These are phyloP conservation scores for Halictus ligatus DNA, from an alignment of 2,888 invertebrate genomes.

Conservation along the genomic window DNA sequence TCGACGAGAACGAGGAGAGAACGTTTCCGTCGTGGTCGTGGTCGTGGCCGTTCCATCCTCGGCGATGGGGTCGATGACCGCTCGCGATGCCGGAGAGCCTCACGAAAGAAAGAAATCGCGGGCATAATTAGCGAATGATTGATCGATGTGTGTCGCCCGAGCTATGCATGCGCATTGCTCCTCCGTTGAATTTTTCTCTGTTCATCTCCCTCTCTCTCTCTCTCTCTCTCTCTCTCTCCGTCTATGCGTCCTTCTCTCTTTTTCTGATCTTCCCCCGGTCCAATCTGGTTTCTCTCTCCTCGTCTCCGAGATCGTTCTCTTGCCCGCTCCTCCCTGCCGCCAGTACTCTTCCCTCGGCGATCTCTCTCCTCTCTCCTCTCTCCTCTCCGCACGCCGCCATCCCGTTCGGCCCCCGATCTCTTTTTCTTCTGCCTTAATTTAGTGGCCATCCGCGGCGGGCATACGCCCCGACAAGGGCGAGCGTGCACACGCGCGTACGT, in stretches of 20 bases:
- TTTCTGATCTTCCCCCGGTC: conserved; percentile 18
- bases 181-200: conserved; percentile 49
- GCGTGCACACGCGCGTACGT: conserved; percentile 64
- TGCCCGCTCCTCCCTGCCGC: conserved; percentile 13
- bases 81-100: conserved; percentile 70
- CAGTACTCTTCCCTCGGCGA: background rate
- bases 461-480: conserved; percentile 68
- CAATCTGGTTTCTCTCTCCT: conserved; percentile 27
- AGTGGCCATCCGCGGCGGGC: conserved; percentile 73
- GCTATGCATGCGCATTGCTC: conserved; percentile 81
- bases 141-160: conserved; percentile 82
- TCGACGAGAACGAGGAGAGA: conserved; percentile 61
- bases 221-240: conserved; percentile 21
- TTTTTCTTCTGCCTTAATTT: conserved; percentile 81
- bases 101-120: conserved; percentile 82
- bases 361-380: background rate
- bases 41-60: conserved; percentile 65
- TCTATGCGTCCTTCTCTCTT: conserved; percentile 10
- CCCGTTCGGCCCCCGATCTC: conserved; percentile 67
- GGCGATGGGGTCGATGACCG: conserved; percentile 75
- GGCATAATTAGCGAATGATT: conserved; percentile 84
- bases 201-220: conserved; percentile 26
- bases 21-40: conserved; percentile 64
- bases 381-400: background rate
- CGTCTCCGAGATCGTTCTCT: conserved; percentile 13